Base-by-base conservation (phyloP, 2,888 invertebrate genomes). In the Eupithecia exiguata region DNA sequence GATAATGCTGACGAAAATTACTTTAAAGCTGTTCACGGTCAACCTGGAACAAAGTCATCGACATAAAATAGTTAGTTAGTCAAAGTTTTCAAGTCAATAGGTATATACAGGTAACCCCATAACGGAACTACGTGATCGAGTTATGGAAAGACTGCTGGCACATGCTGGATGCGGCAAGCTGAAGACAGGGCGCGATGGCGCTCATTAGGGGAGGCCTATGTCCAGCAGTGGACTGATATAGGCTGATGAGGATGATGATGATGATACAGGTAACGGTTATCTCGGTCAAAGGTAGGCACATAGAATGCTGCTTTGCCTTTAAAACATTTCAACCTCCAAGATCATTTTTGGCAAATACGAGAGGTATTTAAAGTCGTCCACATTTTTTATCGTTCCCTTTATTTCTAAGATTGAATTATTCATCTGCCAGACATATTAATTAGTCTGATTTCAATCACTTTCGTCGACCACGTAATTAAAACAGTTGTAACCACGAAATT, bases 401-500 rank as follows among this genome's bases (percentile, higher is more conserved):
- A 53, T 5, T 25, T 5, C 12, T 21, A 14, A 25, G 58, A 58
- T 58, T 58, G 25, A 62, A 62, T 62, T 35, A 62, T 35, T 62
- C 18, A 35, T 62, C 35, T 18, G 35, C 62, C 62, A 62, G 62
- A 30, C 35, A 58, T 53, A 53, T 58, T 35, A 62, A 63, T 63
- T 63, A 36, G 5, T n/a, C 36, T 21, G n/a, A 65, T 65, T 65
- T 65, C 38, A 65, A 38, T 65, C 36, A 38, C 53, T 68, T 49
- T 10, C 49, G 6, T 1, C 18, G 49, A 49, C 53, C 49, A 49
- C n/a, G 49, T 49, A 68, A 68, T 49, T 49, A 49, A 36, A 68
- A n/a, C 49, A 30, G 49, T 38, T 38, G 63, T 65, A 36, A 65
- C n/a, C 49, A 49, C 68, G 21, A 35, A 68, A 68, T 49, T 36